Evolutionary conservation across 37 sponge, comb jelly and placozoan species (phyloP), one percentile per base, ranked within the genome.

Genomic region (Axinella damicornis): DNA sequence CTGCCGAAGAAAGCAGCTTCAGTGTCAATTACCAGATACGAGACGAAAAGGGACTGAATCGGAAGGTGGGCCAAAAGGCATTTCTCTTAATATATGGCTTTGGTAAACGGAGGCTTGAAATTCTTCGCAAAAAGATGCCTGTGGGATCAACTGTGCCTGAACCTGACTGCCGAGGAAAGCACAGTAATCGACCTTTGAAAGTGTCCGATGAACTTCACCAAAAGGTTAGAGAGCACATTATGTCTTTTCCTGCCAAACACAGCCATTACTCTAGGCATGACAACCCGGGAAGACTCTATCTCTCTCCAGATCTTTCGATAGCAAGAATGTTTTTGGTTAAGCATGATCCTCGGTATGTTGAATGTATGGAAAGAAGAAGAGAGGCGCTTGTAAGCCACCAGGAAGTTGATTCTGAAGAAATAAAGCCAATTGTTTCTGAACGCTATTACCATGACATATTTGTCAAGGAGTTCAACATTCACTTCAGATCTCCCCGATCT

Each of bases 241-340:
- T 28, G 27, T 81, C 75, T 65, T 74, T 79, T 57, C 76, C 69
- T 17, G 18, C 87, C 5, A 79, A 74, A 60, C 63, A 71, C 1
- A 79, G 88, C 66, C 88, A 87, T 65, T 87, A 81, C 40, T 87
- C 82, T 0, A 73, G 81, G n/a, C 74, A 68, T 27, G 88, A 87
- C 31, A 87, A 87, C 52, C 32, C 81, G 24, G 75, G 53, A 21
- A 81, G 77, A 13, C 59, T 80, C 32, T 87, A 87, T 59, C 76
- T 87, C 12, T 61, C 88, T 80, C 53, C 88, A 53, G 88, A 87
- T 17, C 65, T 87, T 14, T 87, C 88, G 31, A 80, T 87, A 63
- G 70, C 88, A 39, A 28, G 76, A 11, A 67, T 30, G n/a, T 67
- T 67, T 67, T 32, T 67, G 34, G 32, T 74, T 6, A 74, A 68